Conservation (phyloP, 2,888 invertebrate species). For the Heliothis peltigera region DNA sequence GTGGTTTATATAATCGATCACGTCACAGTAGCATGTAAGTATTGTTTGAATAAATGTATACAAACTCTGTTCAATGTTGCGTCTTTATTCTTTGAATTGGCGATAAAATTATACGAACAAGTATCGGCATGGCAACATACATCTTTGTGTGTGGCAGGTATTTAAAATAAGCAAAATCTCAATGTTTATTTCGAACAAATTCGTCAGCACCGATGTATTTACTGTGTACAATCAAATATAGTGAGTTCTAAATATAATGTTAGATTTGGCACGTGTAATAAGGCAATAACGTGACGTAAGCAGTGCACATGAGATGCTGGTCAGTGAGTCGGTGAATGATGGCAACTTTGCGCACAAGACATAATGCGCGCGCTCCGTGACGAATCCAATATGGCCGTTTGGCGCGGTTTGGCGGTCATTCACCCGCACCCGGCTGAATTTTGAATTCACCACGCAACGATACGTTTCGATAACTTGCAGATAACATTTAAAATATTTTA, state of each 20-base stretch:
- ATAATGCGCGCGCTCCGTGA: constrained; percentile 86
- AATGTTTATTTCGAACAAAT: constrained; percentile 46
- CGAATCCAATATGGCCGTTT: constrained; percentile 87
- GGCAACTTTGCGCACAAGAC: constrained; percentile 74
- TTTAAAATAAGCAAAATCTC: constrained; percentile 33
- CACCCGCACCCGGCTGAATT: constrained; percentile 81
- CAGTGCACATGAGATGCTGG: constrained; percentile 50
- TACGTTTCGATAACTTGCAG: constrained; percentile 75
- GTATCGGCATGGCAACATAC: constrained; percentile 23
- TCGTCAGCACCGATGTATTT: constrained; percentile 42
- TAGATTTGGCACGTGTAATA: constrained; percentile 51
- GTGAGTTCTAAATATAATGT: constrained; percentile 47
- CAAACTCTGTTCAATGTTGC: neutral
- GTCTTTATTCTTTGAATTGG: constrained; percentile 3
- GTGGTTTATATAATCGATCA: neutral
- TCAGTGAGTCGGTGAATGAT: constrained; percentile 52
- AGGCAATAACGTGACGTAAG: constrained; percentile 48
- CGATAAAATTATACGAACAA: constrained; percentile 17
- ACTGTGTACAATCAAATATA: constrained; percentile 40
- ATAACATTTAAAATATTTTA: constrained; percentile 54
- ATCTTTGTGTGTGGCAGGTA: constrained; percentile 19
- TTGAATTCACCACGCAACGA: constrained; percentile 71
- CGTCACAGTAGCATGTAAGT: neutral
- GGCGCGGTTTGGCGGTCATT: constrained; percentile 88
- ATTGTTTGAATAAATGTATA: neutral